Evolutionary conservation across 1,140 invertebrate species (phyloP).

Genomic region (Macrobrachium nipponense): DNA sequence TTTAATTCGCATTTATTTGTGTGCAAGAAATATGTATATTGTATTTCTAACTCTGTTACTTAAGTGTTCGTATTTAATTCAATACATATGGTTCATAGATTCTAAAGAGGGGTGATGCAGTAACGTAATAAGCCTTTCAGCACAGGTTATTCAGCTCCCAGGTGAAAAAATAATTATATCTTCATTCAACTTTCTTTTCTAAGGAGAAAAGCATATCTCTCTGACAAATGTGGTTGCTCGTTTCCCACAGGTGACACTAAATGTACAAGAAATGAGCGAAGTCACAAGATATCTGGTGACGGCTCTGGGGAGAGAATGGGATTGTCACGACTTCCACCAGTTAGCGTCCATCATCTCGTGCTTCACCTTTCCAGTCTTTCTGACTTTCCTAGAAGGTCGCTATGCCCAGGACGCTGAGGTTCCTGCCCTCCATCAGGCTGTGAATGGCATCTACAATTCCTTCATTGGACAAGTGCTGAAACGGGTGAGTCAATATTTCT

Average conservation of each 20-base stretch:
- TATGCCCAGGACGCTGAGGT: slow-evolving; percentile 74
- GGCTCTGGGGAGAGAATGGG: slow-evolving; percentile 74
- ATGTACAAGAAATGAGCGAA: slow-evolving; percentile 55
- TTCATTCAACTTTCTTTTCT: too few relatives aligned
- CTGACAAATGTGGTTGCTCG: too few relatives aligned
- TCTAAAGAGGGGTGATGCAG: too few relatives aligned
- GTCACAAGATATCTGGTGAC: slow-evolving; percentile 53
- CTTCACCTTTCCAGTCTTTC: slow-evolving; percentile 77
- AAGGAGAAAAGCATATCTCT: too few relatives aligned
- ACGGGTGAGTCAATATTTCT: slow-evolving; percentile 10
- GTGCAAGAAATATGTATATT: neutral
- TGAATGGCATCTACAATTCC: slow-evolving; percentile 81
- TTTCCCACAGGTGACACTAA: slow-evolving; percentile 49
- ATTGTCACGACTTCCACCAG: slow-evolving; percentile 76
- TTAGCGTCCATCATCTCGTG: slow-evolving; percentile 75
- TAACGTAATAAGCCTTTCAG: too few relatives aligned
- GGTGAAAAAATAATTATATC: too few relatives aligned
- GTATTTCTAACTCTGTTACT: neutral
- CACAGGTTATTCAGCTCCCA: too few relatives aligned
- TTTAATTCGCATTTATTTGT: neutral
- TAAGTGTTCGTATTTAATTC: too few relatives aligned
- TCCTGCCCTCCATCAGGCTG: slow-evolving; percentile 77
- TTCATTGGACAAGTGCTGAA: slow-evolving; percentile 81
- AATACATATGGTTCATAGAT: too few relatives aligned
- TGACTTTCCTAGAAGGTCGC: slow-evolving; percentile 79